A percentile compares a stretch with the other conserved stretches of the same genome.
phyloP scores from a whole-genome alignment of 2,113 vertebrate genomes.

The Coregonus clupeaformis region DNA sequence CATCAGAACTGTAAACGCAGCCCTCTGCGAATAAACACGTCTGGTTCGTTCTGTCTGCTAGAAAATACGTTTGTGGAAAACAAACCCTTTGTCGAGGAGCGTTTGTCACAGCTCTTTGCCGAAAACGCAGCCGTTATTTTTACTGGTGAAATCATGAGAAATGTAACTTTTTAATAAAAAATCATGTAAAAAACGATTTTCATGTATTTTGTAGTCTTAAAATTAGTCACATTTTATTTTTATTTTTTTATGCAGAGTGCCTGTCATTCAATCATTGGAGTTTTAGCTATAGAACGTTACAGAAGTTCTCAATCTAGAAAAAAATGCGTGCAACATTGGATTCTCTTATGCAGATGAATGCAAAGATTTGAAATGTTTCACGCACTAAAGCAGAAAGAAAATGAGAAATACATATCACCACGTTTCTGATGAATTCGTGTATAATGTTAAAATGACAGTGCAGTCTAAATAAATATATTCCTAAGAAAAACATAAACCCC shows the following conservation, averaged over 20 bases:
- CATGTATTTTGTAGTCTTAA: not conserved
- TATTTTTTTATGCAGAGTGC: not conserved
- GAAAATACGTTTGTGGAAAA: conserved; percentile 7
- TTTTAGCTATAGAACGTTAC: not conserved
- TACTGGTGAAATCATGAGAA: not conserved
- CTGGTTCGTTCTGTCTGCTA: conserved; percentile 15
- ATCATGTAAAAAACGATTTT: not conserved
- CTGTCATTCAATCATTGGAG: not conserved
- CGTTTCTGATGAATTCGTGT: not conserved
- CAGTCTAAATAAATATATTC: not conserved
- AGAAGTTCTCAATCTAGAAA: conserved; percentile 7
- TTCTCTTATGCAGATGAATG: not conserved
- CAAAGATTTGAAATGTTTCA: not conserved
- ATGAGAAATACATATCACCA: not conserved
- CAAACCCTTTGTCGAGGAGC: not conserved
- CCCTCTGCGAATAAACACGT: conserved; percentile 20
- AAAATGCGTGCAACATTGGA: not conserved
- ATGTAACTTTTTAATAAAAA: not conserved
- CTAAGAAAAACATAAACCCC: not conserved
- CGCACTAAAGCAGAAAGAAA: not conserved
- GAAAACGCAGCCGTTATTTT: not conserved
- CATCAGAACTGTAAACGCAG: conserved; percentile 17
- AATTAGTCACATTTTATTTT: not conserved
- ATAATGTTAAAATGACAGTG: not conserved
- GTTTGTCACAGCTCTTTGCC: not conserved